Percentiles rank a stretch among this genome's conserved stretches.
Evolutionary conservation across 2,888 invertebrate species (phyloP).

Genomic region (Ecdyonurus torrentis): DNA sequence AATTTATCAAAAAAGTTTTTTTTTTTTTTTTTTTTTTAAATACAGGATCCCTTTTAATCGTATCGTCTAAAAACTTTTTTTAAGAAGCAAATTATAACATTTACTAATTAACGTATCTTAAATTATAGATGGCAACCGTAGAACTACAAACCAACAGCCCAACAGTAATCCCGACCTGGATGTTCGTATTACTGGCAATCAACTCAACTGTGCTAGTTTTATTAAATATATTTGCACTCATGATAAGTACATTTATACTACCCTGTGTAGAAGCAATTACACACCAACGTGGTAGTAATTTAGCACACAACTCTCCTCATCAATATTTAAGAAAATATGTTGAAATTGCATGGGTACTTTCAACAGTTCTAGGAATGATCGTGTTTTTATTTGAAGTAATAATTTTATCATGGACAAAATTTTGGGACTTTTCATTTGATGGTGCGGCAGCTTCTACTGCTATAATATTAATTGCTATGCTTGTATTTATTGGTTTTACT

Average conservation of each 20-base stretch:
- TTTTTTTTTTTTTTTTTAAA: too few species aligned
- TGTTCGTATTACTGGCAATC: constrained; percentile 35
- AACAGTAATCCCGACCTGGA: constrained; percentile 23
- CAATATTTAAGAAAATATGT: constrained; percentile 25
- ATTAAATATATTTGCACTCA: constrained; percentile 40
- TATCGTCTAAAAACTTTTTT: too few species aligned
- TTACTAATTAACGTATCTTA: too few species aligned
- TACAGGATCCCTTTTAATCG: too few species aligned
- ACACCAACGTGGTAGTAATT: constrained; percentile 25
- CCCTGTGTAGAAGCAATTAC: constrained; percentile 39
- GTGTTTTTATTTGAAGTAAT: constrained; percentile 39
- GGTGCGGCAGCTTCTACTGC: constrained; percentile 28
- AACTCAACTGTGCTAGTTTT: constrained; percentile 38
- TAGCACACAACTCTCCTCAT: constrained; percentile 20
- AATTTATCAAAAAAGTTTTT: too few species aligned
- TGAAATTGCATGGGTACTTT: constrained; percentile 39
- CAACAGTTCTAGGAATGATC: constrained; percentile 38
- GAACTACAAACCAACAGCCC: constrained; percentile 32
- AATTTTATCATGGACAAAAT: constrained; percentile 39
- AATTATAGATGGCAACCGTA: constrained; percentile 36
- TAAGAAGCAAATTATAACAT: too few species aligned
- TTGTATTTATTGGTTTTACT: constrained; percentile 35
- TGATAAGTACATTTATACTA: constrained; percentile 45
- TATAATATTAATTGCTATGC: constrained; percentile 34
- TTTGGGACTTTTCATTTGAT: constrained; percentile 23